phyloP scores from a whole-genome alignment of 2,113 vertebrate genomes.

The Vimba vimba region DNA sequence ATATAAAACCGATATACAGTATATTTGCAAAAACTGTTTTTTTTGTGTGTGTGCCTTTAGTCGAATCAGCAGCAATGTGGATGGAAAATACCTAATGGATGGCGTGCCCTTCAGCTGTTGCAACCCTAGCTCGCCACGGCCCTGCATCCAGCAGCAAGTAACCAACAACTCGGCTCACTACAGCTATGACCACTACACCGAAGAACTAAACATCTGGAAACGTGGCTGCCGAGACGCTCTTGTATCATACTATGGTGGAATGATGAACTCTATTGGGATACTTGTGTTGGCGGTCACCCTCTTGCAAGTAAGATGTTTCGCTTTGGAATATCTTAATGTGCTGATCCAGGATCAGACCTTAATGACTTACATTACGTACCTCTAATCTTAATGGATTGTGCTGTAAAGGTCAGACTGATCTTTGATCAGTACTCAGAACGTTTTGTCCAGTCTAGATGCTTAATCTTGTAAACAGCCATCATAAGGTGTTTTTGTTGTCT shows the following conservation, averaged over 20 bases:
- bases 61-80: conserved; percentile 95
- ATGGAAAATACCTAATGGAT: conserved; percentile 92
- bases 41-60: conserved; percentile 64
- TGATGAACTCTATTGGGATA: conserved; percentile 88
- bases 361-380: conserved; percentile 7
- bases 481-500: neutral
- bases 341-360: conserved; percentile 40
- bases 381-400: conserved; percentile 5
- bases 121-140: conserved; percentile 92
- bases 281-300: conserved; percentile 82
- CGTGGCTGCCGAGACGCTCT: conserved; percentile 87
- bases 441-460: neutral
- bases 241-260: conserved; percentile 86
- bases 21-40: neutral
- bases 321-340: conserved; percentile 13
- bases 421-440: conserved; percentile 23
- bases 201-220: conserved; percentile 95
- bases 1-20: neutral
- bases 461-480: neutral
- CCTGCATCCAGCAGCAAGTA: conserved; percentile 94
- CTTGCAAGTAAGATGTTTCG: conserved; percentile 84
- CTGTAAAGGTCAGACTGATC: conserved; percentile 24
- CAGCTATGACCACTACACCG: conserved; percentile 94
- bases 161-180: conserved; percentile 98
- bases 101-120: conserved; percentile 98